Conservation (phyloP, 2,888 invertebrate species). For the Harpagoxenus sublaevis region DNA sequence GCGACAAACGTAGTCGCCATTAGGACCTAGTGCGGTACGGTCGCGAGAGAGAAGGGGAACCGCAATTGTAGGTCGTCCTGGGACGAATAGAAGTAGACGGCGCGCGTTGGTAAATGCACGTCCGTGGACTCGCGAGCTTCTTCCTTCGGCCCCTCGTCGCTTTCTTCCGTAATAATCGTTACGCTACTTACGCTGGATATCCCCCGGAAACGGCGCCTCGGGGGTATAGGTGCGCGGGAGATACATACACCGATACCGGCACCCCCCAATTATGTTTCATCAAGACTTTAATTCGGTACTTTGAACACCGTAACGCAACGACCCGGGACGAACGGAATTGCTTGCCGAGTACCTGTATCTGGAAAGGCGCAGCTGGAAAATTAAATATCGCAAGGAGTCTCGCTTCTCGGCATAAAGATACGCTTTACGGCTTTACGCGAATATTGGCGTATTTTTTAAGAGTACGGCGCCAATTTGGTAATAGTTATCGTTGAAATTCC, state of each 20-base stretch:
- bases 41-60: not conserved
- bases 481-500: not conserved
- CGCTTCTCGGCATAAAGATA: not conserved
- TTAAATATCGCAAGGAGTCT: slow-evolving; percentile 35
- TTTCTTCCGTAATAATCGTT: slow-evolving; percentile 66
- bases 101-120: not conserved
- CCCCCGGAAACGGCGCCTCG: slow-evolving; percentile 30
- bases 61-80: slow-evolving; percentile 21
- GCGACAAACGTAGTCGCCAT: slow-evolving; percentile 55
- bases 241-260: slow-evolving; percentile 34
- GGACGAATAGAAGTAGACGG: not conserved
- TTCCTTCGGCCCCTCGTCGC: not conserved
- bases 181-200: slow-evolving; percentile 57
- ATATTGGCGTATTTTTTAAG: not conserved
- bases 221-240: slow-evolving; percentile 6
- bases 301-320: slow-evolving; percentile 53
- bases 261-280: slow-evolving; percentile 47
- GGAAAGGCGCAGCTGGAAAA: slow-evolving; percentile 9
- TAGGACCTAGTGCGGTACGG: slow-evolving; percentile 10
- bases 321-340: slow-evolving; percentile 34
- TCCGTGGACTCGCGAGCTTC: not conserved
- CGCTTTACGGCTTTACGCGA: not conserved
- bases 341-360: slow-evolving; percentile 25
- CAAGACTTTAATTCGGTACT: slow-evolving; percentile 54
- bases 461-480: not conserved